Percentiles rank a stretch among this genome's conserved stretches.
These are phyloP conservation scores for Dryas iulia DNA, from an alignment of 1,140 invertebrate species.

Conservation along the genomic window DNA sequence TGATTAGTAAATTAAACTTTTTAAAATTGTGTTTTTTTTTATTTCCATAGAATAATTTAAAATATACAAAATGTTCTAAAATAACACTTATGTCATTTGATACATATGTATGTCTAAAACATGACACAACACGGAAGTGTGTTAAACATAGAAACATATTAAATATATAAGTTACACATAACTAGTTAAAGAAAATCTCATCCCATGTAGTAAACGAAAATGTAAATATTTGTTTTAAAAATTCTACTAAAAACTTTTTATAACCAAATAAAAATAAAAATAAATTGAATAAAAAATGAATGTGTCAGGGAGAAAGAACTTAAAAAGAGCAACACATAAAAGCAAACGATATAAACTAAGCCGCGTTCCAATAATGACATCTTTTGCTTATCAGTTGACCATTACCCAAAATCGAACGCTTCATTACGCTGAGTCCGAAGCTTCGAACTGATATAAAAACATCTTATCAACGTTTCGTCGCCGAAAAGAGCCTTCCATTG, in stretches of 20 bases:
- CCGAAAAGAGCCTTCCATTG: constrained; percentile 63
- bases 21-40: no score
- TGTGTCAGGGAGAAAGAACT: background rate
- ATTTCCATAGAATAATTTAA: background rate
- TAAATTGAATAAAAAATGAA: no score
- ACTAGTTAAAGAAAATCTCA: no score
- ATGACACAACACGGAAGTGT: no score
- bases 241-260: background rate
- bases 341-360: constrained; percentile 65
- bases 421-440: constrained; percentile 73
- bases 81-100: no score
- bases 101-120: no score
- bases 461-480: constrained; percentile 63
- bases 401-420: constrained; percentile 76
- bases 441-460: constrained; percentile 63
- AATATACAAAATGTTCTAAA: no score
- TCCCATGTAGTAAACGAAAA: no score
- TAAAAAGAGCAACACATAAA: constrained; percentile 35
- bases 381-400: constrained; percentile 79
- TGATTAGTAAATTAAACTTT: no score
- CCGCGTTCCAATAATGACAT: constrained; percentile 66
- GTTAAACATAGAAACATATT: no score
- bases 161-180: no score
- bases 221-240: no score
- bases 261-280: background rate